A percentile compares a stretch with the other conserved stretches of the same genome.
Evolutionary conservation across 1,140 invertebrate species (phyloP).

Genomic region (Nasonia vitripennis): DNA sequence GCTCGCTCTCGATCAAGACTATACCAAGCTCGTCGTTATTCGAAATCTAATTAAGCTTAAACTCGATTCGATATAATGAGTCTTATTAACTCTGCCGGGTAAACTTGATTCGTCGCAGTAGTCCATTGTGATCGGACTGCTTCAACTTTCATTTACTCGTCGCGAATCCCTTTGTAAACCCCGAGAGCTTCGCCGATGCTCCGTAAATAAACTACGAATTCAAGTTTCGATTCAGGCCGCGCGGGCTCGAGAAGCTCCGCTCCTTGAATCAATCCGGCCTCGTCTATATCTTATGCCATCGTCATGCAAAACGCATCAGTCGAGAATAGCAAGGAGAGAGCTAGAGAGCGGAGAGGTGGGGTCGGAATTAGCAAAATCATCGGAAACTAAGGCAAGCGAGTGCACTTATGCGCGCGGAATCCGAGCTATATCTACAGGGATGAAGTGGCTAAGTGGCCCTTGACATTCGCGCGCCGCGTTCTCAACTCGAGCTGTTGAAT

Average conservation of each 20-base stretch:
- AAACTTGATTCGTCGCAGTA: no score
- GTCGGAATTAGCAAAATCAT: constrained; percentile 21
- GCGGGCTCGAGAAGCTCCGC: background rate
- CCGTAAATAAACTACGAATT: background rate
- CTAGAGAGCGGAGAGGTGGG: background rate
- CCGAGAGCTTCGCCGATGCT: background rate
- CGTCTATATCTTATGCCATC: background rate
- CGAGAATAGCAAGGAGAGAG: background rate
- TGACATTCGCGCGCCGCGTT: constrained; percentile 23
- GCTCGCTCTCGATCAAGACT: no score
- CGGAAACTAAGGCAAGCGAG: constrained; percentile 19
- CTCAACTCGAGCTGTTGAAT: constrained; percentile 34
- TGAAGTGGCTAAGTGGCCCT: constrained; percentile 32
- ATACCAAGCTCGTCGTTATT: no score
- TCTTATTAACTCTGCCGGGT: background rate
- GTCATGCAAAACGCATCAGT: background rate
- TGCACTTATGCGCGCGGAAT: background rate
- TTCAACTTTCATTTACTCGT: background rate
- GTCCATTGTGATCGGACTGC: no score
- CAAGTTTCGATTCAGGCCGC: background rate
- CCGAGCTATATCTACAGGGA: background rate
- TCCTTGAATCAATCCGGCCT: background rate
- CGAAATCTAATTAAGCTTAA: no score
- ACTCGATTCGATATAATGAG: background rate
- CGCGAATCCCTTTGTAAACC: no score